These are phyloP conservation scores for Anhinga rufa DNA, from an alignment of 2,113 vertebrate genomes.

Conservation along the genomic window DNA sequence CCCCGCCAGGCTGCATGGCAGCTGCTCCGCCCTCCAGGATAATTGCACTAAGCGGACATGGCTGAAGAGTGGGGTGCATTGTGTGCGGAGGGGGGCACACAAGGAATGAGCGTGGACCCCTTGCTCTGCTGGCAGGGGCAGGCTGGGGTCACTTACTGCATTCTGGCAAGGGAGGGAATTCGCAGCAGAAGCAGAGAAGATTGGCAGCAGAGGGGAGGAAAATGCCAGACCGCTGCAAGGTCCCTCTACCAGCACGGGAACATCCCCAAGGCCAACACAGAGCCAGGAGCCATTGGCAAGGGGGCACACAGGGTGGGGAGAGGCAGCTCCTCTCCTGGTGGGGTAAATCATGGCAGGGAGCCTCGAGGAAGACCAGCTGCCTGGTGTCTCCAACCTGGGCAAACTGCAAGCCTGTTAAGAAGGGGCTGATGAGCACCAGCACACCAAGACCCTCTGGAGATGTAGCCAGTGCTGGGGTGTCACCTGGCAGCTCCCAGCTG, in stretches of 20 bases:
- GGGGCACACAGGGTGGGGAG: not conserved
- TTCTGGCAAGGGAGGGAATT: not conserved
- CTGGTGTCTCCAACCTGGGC: not conserved
- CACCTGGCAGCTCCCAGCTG: accelerated
- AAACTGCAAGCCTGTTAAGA: not conserved
- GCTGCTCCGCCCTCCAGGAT: not conserved
- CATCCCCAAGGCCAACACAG: accelerated
- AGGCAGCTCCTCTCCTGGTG: not conserved
- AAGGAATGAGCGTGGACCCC: not conserved
- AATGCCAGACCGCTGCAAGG: not conserved
- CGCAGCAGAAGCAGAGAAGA: not conserved
- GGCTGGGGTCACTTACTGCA: not conserved
- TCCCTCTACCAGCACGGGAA: not conserved
- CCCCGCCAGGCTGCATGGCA: not conserved
- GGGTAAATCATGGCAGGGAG: not conserved
- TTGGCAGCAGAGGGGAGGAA: not conserved
- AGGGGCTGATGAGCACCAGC: not conserved
- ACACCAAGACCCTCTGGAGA: not conserved
- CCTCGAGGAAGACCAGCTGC: not conserved
- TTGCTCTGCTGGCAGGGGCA: not conserved
- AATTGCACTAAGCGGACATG: not conserved
- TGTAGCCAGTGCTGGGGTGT: not conserved
- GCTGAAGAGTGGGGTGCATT: not conserved
- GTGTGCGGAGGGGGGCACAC: not conserved
- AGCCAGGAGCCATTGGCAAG: not conserved